Evolutionary conservation across 2,797 vertebrate species (phyloP), one percentile per base, ranked within the genome.

Genomic region (Eospalax fontanierii): DNA sequence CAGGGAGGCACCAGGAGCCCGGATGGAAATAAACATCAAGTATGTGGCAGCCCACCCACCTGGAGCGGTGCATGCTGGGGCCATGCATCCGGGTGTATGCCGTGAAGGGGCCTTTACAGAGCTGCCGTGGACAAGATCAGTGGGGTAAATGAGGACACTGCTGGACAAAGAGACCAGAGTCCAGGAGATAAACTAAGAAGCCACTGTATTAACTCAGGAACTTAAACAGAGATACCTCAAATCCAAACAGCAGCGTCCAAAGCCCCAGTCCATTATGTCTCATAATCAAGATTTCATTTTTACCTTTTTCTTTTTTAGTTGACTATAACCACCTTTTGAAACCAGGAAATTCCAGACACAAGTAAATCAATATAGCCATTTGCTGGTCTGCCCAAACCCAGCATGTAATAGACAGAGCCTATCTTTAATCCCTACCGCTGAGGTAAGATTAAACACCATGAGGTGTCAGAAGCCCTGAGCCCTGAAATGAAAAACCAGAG

Each of bases 341-440:
- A 95, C 46, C 65, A 89, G 87, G 61, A 94, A 87, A 85, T 88
- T 93, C 94, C 87, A 87, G 95, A 87, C 73, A 30, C 81, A 59
- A 54, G 66, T 82, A 93, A 96, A 94, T 95, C 90, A 96, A 61
- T 93, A 94, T 63, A 50, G 76, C 73, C 75, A n/a, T 87, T 92
- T 89, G 78, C 80, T 59, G 63, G 18, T 61, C 93, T 84, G 78
- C 61, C 79, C 66, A 76, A 91, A 81, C 68, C 33, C 59, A 21
- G 6, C 81, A 12, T 59, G 87, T 74, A 79, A 38, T 6, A 71
- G 66, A 81, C 30, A 91, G 84, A 10, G 14, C 14, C 87, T 66
- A 18, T 43, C 63, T 63, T 87, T 70, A 30, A 59, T 87, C 76
- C 59, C 61, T 68, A 19, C 89, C 43, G 4, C 93, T 5, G 91